Percentiles rank a stretch among this genome's conserved stretches.
Conservation (phyloP, 2,888 invertebrate species). For the Drosophila paramelanica region DNA sequence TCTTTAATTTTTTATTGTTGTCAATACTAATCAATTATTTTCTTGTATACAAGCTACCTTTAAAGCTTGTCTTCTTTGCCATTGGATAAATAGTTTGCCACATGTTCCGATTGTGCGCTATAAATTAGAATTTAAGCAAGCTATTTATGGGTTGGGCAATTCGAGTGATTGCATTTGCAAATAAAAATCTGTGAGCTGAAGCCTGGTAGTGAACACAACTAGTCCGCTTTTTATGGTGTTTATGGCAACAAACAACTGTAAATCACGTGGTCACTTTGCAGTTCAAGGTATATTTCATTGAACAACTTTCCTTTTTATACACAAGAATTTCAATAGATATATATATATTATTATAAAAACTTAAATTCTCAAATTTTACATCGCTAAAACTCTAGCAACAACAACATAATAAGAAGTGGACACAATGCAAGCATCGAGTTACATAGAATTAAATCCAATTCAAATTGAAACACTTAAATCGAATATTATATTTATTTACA, state of each 20-base stretch:
- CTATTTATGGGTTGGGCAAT: conserved; percentile 42
- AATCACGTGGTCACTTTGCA: conserved; percentile 2
- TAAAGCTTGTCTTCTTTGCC: conserved; percentile 19
- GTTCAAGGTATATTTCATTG: conserved; percentile 9
- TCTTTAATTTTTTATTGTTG: background rate
- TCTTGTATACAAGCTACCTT: background rate
- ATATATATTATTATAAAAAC: background rate
- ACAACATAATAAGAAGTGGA: background rate
- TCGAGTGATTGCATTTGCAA: conserved; percentile 17
- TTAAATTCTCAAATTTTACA: background rate
- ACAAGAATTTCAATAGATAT: background rate
- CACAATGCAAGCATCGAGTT: background rate
- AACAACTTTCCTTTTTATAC: conserved; percentile 12
- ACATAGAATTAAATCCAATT: conserved; percentile 8
- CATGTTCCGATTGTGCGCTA: conserved; percentile 42
- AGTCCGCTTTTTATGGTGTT: conserved; percentile 3
- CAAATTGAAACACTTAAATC: conserved; percentile 23
- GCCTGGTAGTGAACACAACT: background rate
- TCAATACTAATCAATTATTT: background rate
- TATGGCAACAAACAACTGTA: conserved; percentile 13
- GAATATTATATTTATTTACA: conserved; percentile 11
- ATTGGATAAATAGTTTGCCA: conserved; percentile 52
- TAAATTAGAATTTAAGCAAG: conserved; percentile 35
- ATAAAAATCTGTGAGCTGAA: conserved; percentile 11
- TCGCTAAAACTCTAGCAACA: background rate